Evolutionary conservation across 2,113 vertebrate genomes (phyloP), one percentile per base, ranked within the genome.

Genomic region (Ailuropoda melanoleuca): DNA sequence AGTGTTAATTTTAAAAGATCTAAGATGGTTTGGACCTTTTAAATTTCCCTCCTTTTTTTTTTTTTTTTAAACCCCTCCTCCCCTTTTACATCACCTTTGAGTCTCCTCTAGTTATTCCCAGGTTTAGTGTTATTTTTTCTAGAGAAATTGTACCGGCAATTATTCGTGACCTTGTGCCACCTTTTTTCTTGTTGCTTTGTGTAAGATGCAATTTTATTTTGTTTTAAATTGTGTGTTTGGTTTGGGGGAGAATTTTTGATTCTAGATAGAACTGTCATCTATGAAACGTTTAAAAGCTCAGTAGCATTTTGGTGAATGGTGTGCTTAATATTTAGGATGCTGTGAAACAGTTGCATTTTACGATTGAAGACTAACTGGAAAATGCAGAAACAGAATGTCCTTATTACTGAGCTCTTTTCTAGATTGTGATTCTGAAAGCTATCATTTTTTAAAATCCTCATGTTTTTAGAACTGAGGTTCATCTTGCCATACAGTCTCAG

Each of bases 381-480:
- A 66, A 75, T 84, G 1, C 48, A 78, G 31, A 87, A 72, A 39
- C 24, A 74, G 21, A 74, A 37, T 89, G 43, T 77, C 46, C 17
- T 64, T 90, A 37, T 64, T 77, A 72, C 39, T 74, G 60, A 96
- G 26, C 87, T 75, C 50, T 68, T 80, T 93, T 89, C 48, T 95
- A 56, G n/a, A 70, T 85, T 88, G 39, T 96, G 50, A 94, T 89
- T 77, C 10, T 72, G 83, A 95, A 87, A 84, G 90, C 21, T 86
- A 0, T 70, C 23, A 37, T 53, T 56, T 31, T 93, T 87, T 14
- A 15, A 74, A 93, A 58, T 53, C 19, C n/a, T 85, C 34, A 39
- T 62, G 17, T 14, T 75, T 94, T 97, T 81, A 93, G 43, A 93
- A 74, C 17, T 68, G 66, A 83, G 26, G 15, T 78, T 90, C 21